Evolutionary conservation across 2,888 invertebrate species (phyloP).

Genomic region (Amaurobius ferox): DNA sequence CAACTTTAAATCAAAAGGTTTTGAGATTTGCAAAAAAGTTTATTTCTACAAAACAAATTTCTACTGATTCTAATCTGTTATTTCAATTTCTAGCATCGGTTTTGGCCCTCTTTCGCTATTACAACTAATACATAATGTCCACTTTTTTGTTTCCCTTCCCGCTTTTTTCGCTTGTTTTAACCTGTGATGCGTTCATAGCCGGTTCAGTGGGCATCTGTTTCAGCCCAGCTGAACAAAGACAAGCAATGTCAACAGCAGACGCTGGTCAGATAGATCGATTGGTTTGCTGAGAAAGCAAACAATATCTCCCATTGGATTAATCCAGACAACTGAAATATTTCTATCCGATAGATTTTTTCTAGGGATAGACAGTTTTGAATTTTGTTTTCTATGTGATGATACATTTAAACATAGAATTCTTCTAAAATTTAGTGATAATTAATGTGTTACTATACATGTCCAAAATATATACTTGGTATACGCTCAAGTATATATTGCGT

Average conservation of each 20-base stretch:
- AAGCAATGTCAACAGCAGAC: constrained; percentile 62
- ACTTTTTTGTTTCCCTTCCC: constrained; percentile 48
- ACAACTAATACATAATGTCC: constrained; percentile 52
- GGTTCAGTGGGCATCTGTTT: constrained; percentile 51
- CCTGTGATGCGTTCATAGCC: constrained; percentile 48
- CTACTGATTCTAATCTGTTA: too few relatives aligned
- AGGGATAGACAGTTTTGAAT: too few relatives aligned
- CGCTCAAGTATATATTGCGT: too few relatives aligned
- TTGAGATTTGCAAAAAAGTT: too few relatives aligned
- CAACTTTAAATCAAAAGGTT: too few relatives aligned
- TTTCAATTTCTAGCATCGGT: background rate
- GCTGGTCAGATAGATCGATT: constrained; percentile 30
- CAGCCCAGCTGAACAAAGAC: constrained; percentile 63
- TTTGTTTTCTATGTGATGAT: too few relatives aligned
- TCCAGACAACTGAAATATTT: background rate
- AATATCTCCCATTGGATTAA: constrained; percentile 39
- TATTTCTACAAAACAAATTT: too few relatives aligned
- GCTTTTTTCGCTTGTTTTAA: constrained; percentile 32
- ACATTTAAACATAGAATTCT: too few relatives aligned
- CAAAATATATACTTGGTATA: too few relatives aligned
- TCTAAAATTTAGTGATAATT: too few relatives aligned
- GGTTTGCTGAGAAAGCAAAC: constrained; percentile 22
- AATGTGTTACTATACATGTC: too few relatives aligned
- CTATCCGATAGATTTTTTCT: too few relatives aligned
- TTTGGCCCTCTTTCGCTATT: constrained; percentile 15